A percentile compares a stretch with the other conserved stretches of the same genome.
phyloP scores from a whole-genome alignment of 2,888 invertebrate genomes.

The Ischnus inquisitorius region DNA sequence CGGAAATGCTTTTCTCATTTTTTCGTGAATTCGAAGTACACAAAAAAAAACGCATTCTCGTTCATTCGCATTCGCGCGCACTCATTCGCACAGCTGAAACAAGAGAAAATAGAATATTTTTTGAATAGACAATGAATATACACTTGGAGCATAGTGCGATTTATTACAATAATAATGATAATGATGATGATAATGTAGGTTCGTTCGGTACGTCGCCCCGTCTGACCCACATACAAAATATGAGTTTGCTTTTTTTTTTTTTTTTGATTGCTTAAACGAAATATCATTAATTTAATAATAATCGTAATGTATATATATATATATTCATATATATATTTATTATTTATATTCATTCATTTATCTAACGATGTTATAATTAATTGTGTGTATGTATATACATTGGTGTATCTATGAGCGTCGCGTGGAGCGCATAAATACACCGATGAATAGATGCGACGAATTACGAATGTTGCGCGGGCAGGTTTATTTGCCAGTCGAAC shows the following conservation, averaged over 20 bases:
- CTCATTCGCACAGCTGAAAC: conserved; percentile 37
- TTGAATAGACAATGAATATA: conserved; percentile 69
- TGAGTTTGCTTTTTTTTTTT: conserved; percentile 67
- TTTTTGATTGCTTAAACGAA: conserved; percentile 77
- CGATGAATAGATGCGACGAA: conserved; percentile 71
- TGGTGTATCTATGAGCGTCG: conserved; percentile 65
- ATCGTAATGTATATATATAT: conserved; percentile 40
- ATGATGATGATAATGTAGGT: conserved; percentile 76
- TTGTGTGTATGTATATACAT: conserved; percentile 70
- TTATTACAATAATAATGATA: conserved; percentile 79
- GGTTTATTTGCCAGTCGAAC: conserved; percentile 48
- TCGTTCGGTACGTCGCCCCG: conserved; percentile 66
- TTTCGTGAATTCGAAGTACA: not conserved
- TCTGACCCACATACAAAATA: conserved; percentile 80
- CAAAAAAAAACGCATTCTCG: conserved; percentile 15
- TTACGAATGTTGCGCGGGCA: conserved; percentile 59
- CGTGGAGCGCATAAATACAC: conserved; percentile 70
- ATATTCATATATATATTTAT: conserved; percentile 57
- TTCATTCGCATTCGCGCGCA: conserved; percentile 34
- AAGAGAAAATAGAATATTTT: conserved; percentile 33
- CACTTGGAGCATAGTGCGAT: conserved; percentile 83
- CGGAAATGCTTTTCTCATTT: not conserved
- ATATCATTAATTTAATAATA: conserved; percentile 75
- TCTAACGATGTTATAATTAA: conserved; percentile 66
- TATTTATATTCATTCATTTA: conserved; percentile 63